phyloP scores from a whole-genome alignment of 2,113 vertebrate genomes.

The Pseudonaja textilis region DNA sequence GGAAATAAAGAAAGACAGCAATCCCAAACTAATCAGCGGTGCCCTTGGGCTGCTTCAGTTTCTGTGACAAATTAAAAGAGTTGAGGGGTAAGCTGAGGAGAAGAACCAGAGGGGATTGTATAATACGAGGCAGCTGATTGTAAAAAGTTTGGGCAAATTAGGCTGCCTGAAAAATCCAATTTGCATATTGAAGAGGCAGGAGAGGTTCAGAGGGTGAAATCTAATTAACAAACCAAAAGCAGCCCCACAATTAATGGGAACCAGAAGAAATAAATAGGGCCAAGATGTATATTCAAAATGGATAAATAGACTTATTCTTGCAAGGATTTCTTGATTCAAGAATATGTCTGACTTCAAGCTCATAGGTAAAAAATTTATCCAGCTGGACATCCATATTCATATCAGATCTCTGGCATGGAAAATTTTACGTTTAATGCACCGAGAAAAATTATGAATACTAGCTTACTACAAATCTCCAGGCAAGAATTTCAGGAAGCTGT shows the following conservation, averaged over 20 bases:
- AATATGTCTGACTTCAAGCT: background rate
- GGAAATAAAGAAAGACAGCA: slow-evolving; percentile 20
- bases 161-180: slow-evolving; percentile 15
- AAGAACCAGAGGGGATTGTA: background rate
- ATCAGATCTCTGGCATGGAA: slow-evolving; percentile 1
- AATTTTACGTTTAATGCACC: background rate
- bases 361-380: background rate
- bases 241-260: slow-evolving; percentile 8
- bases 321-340: background rate
- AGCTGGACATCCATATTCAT: background rate
- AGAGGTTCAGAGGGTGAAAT: slow-evolving; percentile 40
- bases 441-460: slow-evolving; percentile 14
- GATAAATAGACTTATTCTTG: background rate
- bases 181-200: slow-evolving; percentile 15
- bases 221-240: slow-evolving; percentile 44
- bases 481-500: background rate
- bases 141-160: slow-evolving; percentile 4
- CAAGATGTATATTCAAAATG: slow-evolving; percentile 27
- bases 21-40: slow-evolving; percentile 12
- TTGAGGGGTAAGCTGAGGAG: background rate
- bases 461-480: background rate
- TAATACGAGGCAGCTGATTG: background rate
- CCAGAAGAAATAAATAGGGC: slow-evolving; percentile 6
- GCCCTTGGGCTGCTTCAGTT: background rate
- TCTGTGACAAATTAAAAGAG: background rate